Evolutionary conservation across 2,797 vertebrate species (phyloP).

Genomic region (Premnoplex brunnescens): DNA sequence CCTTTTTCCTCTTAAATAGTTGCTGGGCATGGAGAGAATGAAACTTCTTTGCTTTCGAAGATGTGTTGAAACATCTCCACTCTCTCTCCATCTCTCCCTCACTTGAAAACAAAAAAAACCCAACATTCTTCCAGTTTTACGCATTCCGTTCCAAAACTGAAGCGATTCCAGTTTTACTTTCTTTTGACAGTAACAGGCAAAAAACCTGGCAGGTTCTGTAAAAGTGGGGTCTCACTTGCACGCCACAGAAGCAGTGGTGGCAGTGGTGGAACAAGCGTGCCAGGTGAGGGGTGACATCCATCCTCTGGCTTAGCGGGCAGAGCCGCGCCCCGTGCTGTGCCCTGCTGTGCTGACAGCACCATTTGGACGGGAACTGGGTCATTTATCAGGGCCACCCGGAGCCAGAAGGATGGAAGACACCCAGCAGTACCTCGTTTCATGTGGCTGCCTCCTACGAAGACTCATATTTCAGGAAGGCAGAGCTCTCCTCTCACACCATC

Average conservation of each 20-base stretch:
- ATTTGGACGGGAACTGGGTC: background rate
- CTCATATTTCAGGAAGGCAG: background rate
- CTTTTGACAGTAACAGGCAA: background rate
- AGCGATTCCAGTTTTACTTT: background rate
- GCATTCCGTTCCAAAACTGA: background rate
- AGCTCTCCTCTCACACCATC: background rate
- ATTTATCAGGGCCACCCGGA: background rate
- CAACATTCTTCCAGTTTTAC: background rate
- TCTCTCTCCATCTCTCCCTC: background rate
- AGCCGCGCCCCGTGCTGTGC: background rate
- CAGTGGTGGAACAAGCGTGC: background rate
- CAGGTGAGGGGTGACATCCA: background rate
- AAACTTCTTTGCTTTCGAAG: conserved; percentile 13
- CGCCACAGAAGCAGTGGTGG: accelerated
- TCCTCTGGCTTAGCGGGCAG: accelerated
- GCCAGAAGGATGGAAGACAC: background rate
- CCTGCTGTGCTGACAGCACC: background rate
- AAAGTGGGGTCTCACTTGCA: background rate
- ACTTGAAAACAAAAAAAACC: background rate
- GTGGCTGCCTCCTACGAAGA: background rate
- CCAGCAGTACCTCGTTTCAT: background rate
- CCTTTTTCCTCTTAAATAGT: background rate
- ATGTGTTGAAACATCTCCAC: background rate
- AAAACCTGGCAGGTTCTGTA: background rate
- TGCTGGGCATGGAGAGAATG: background rate